phyloP scores from a whole-genome alignment of 2,888 invertebrate species.

The Spisula solida region DNA sequence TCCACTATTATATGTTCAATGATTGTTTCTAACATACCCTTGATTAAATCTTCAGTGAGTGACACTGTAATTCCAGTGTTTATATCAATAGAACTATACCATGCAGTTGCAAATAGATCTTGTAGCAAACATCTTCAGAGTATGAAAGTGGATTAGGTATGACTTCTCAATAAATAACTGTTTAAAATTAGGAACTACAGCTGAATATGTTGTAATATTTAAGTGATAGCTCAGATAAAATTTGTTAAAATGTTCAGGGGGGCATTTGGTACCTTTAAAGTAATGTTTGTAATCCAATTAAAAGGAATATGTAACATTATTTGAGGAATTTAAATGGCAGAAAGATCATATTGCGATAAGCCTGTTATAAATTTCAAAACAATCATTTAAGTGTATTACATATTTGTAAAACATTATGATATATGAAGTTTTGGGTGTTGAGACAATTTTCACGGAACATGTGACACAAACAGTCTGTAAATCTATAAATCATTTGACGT shows the following conservation, averaged over 20 bases:
- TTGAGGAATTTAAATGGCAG: background rate
- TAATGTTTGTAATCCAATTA: background rate
- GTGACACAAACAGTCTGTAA: background rate
- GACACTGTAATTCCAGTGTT: too few species aligned
- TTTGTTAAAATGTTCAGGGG: background rate
- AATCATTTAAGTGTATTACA: slow-evolving; percentile 8
- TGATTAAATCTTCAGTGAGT: too few species aligned
- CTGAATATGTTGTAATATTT: background rate
- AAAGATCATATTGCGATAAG: background rate
- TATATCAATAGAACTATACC: too few species aligned
- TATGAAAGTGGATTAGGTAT: too few species aligned
- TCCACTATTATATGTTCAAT: too few species aligned
- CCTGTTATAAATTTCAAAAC: background rate
- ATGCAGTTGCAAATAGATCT: too few species aligned
- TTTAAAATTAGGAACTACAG: too few species aligned
- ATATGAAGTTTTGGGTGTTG: background rate
- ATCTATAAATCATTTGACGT: background rate
- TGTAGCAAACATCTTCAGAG: too few species aligned
- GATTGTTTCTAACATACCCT: too few species aligned
- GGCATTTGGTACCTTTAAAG: background rate
- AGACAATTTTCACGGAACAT: background rate
- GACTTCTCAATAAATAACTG: too few species aligned
- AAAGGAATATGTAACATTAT: background rate
- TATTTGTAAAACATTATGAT: background rate
- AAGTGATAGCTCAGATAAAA: background rate